Percentiles rank a stretch among this genome's conserved stretches.
phyloP scores from a whole-genome alignment of 2,797 vertebrate genomes.

The Tolypeutes matacus region DNA sequence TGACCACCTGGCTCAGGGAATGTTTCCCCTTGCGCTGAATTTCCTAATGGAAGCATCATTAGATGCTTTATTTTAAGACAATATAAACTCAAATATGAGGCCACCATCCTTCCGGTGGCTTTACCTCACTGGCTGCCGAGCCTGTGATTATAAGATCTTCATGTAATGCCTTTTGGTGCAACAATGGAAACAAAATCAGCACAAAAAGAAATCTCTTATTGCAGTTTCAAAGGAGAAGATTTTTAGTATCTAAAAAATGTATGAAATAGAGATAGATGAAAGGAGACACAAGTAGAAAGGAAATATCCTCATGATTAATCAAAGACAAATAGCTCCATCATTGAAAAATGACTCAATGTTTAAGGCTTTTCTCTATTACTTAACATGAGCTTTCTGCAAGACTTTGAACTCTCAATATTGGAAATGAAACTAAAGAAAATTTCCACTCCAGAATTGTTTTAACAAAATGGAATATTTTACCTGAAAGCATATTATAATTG shows the following conservation, averaged over 20 bases:
- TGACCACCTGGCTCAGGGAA: background rate
- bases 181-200: slow-evolving; percentile 56
- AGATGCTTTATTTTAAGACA: slow-evolving; percentile 65
- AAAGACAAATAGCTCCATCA: slow-evolving; percentile 76
- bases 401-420: slow-evolving; percentile 61
- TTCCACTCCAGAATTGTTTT: slow-evolving; percentile 62
- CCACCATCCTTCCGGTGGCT: background rate
- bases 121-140: background rate
- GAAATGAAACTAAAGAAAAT: slow-evolving; percentile 60
- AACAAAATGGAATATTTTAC: slow-evolving; percentile 41
- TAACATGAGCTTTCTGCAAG: slow-evolving; percentile 56
- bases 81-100: background rate
- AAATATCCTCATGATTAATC: slow-evolving; percentile 79
- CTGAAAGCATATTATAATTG: slow-evolving; percentile 72
- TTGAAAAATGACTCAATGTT: slow-evolving; percentile 75
- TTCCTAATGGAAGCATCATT: slow-evolving; percentile 18
- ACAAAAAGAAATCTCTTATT: slow-evolving; percentile 67
- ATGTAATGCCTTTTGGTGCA: slow-evolving; percentile 55
- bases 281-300: slow-evolving; percentile 71
- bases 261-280: slow-evolving; percentile 74
- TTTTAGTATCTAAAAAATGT: slow-evolving; percentile 64
- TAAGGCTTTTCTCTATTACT: slow-evolving; percentile 78
- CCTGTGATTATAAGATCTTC: slow-evolving; percentile 57
- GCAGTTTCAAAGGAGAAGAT: slow-evolving; percentile 72
- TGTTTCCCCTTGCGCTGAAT: background rate